phyloP scores from a whole-genome alignment of 2,888 invertebrate species.

The Xylophagus ater region DNA sequence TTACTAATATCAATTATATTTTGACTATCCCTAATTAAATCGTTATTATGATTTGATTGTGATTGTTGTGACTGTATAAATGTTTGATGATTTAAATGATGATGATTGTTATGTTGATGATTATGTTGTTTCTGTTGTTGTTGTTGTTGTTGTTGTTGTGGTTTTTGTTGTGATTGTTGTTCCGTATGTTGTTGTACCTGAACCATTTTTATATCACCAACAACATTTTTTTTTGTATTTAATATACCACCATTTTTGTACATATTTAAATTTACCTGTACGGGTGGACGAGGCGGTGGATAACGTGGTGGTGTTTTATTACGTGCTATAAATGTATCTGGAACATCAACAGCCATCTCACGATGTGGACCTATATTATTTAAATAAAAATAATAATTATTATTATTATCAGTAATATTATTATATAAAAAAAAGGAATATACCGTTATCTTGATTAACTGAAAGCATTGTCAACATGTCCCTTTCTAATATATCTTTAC shows the following conservation, averaged over 20 bases:
- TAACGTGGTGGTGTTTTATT: slow-evolving; percentile 87
- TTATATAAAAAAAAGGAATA: slow-evolving; percentile 22
- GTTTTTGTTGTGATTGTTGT: slow-evolving; percentile 15
- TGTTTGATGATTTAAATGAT: slow-evolving; percentile 6
- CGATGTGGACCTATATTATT: slow-evolving; percentile 73
- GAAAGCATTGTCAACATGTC: slow-evolving; percentile 70
- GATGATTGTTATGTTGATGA: slow-evolving; percentile 12
- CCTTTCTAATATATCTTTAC: slow-evolving; percentile 45
- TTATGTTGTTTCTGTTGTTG: slow-evolving; percentile 14
- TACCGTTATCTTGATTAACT: slow-evolving; percentile 51
- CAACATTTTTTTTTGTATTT: too few species aligned
- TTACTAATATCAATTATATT: background rate
- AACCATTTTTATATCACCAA: too few species aligned
- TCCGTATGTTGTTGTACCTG: slow-evolving; percentile 7
- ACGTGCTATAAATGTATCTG: slow-evolving; percentile 82
- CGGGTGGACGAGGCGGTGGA: slow-evolving; percentile 64
- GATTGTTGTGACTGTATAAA: background rate
- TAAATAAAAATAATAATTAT: slow-evolving; percentile 1
- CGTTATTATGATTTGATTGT: too few species aligned
- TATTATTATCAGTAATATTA: too few species aligned
- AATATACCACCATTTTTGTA: too few species aligned
- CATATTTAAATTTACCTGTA: slow-evolving; percentile 45
- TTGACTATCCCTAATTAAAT: too few species aligned
- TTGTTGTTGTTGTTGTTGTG: slow-evolving; percentile 11
- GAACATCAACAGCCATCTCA: slow-evolving; percentile 98